Conservation (phyloP, 2,113 vertebrate genomes). For the Oceanodroma tethys region DNA sequence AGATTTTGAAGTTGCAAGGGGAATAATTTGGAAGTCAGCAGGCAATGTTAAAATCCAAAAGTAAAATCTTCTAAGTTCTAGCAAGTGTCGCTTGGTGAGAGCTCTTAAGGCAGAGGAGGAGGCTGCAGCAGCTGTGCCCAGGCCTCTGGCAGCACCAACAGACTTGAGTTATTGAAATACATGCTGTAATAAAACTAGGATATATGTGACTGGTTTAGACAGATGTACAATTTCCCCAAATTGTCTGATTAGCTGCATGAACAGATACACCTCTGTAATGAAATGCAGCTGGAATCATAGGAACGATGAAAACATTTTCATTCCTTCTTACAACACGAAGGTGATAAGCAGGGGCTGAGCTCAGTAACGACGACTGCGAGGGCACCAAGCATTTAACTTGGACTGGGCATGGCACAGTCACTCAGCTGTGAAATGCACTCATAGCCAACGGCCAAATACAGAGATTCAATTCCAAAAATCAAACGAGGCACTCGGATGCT, state of each 20-base stretch:
- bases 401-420: background rate
- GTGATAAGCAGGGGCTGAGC: background rate
- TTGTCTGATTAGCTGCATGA: background rate
- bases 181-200: background rate
- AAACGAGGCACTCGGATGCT: background rate
- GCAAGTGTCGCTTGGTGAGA: background rate
- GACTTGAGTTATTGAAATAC: background rate
- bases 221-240: background rate
- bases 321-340: background rate
- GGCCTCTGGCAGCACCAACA: background rate
- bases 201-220: background rate
- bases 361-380: fast-evolving
- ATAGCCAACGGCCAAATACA: background rate
- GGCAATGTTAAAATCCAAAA: background rate
- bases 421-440: background rate
- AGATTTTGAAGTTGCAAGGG: background rate
- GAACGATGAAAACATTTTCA: background rate
- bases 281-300: background rate
- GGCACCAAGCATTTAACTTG: background rate
- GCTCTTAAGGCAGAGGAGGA: background rate
- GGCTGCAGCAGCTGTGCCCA: background rate
- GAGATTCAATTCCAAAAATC: background rate
- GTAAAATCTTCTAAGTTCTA: background rate
- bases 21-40: background rate
- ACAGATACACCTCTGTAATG: background rate